phyloP scores from a whole-genome alignment of 37 sponge, comb jelly and placozoan genomes.

The Amphimedon queenslandica region DNA sequence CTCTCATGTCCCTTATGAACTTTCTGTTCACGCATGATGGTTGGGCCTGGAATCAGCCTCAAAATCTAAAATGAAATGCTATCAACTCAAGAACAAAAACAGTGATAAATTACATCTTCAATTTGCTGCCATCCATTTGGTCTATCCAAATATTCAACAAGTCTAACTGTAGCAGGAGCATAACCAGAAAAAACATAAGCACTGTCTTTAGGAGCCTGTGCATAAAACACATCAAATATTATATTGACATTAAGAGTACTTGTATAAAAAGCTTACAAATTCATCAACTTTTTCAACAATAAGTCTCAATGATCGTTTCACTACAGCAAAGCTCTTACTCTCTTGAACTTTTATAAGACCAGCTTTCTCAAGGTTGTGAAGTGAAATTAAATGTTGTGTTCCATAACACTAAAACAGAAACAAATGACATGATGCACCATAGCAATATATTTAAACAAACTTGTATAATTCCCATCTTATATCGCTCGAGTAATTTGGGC shows the following conservation, averaged over 20 bases:
- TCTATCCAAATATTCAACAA: conserved; percentile 71
- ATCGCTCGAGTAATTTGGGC: conserved; percentile 82
- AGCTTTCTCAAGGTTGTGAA: conserved; percentile 77
- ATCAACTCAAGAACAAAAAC: not conserved
- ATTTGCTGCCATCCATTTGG: conserved; percentile 40
- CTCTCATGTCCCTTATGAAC: conserved; percentile 18
- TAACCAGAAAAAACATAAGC: conserved; percentile 95
- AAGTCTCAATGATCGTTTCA: conserved; percentile 67
- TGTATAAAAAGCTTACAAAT: not conserved
- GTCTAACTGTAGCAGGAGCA: conserved; percentile 91
- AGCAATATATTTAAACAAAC: conserved; percentile 14
- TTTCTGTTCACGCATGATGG: conserved; percentile 24
- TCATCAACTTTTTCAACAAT: not conserved
- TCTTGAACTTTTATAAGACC: conserved; percentile 82
- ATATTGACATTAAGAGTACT: not conserved
- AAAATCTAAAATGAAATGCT: conserved; percentile 20
- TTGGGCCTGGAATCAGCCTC: conserved; percentile 21
- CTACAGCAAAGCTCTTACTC: conserved; percentile 37
- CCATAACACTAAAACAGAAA: conserved; percentile 71
- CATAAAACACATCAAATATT: not conserved
- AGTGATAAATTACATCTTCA: conserved; percentile 61
- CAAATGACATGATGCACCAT: not conserved
- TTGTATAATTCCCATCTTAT: conserved; percentile 87
- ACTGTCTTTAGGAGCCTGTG: conserved; percentile 69
- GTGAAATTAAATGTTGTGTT: conserved; percentile 66